Evolutionary conservation across 2,797 vertebrate species (phyloP).

Genomic region (Clarias pachynema): DNA sequence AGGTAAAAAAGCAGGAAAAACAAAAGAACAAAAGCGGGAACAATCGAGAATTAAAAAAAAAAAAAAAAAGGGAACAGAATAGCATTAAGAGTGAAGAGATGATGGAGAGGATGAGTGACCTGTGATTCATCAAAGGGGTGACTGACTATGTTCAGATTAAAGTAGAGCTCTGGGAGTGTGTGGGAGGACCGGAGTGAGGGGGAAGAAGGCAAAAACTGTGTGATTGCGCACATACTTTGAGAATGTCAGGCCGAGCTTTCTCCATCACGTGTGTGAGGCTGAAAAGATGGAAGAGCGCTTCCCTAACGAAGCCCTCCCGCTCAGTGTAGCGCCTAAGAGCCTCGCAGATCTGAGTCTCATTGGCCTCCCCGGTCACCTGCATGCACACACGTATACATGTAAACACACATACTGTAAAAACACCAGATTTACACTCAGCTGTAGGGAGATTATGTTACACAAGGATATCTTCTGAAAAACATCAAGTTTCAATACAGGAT

Average conservation of each 20-base stretch:
- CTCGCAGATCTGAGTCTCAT: constrained; percentile 96
- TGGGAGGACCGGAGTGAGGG: constrained; percentile 4
- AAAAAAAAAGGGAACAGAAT: not conserved
- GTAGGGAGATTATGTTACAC: not conserved
- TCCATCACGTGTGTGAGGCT: constrained; percentile 96
- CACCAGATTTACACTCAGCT: not conserved
- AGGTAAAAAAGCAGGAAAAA: constrained; percentile 1
- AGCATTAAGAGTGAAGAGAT: not conserved
- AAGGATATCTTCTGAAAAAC: not conserved
- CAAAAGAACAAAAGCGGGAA: not conserved
- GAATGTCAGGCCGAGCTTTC: constrained; percentile 94
- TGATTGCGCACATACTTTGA: constrained; percentile 80
- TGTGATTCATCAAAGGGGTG: not conserved
- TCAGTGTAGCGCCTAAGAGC: constrained; percentile 94
- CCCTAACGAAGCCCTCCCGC: constrained; percentile 94
- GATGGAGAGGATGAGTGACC: constrained; percentile 6
- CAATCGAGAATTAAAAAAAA: not conserved
- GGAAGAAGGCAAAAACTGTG: not conserved
- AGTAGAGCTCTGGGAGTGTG: constrained; percentile 20
- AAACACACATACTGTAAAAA: not conserved
- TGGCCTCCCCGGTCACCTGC: constrained; percentile 97
- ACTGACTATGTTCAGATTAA: constrained; percentile 13
- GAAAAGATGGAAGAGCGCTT: constrained; percentile 97
- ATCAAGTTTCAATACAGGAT: no score
- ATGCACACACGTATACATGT: constrained; percentile 38